Conservation (phyloP, 2,888 invertebrate species). For the Ischnura elegans region DNA sequence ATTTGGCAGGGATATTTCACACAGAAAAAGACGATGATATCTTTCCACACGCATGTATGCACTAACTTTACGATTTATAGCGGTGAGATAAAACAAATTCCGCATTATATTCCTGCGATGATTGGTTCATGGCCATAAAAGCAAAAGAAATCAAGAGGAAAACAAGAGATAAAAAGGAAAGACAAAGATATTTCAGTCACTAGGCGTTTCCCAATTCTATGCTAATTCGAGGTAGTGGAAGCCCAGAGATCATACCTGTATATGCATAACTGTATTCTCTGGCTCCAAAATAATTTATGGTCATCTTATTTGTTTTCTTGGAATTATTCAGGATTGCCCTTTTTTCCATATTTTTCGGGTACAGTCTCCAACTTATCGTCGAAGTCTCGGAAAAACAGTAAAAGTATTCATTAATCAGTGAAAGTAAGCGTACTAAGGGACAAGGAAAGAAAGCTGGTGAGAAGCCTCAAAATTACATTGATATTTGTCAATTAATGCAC, state of each 20-base stretch:
- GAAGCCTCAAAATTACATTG: no score
- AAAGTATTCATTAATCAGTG: no score
- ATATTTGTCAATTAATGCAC: no score
- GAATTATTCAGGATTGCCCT: not conserved
- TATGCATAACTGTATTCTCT: not conserved
- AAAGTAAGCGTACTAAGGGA: no score
- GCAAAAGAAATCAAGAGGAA: not conserved
- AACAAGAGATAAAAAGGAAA: not conserved
- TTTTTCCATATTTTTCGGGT: not conserved
- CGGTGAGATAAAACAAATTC: not conserved
- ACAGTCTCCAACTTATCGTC: no score
- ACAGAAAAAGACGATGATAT: not conserved
- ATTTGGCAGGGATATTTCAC: not conserved
- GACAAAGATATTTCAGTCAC: conserved; percentile 51
- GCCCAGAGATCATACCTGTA: conserved; percentile 6
- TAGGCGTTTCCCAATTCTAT: conserved; percentile 53
- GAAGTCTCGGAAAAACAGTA: no score
- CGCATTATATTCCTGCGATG: conserved; percentile 26
- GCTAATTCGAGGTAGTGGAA: conserved; percentile 44
- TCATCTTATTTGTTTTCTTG: conserved; percentile 21
- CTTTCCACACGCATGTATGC: not conserved
- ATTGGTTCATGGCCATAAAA: conserved; percentile 35
- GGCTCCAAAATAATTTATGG: conserved; percentile 35
- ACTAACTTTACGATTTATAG: not conserved
- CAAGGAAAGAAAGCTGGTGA: no score